A percentile compares a stretch with the other conserved stretches of the same genome.
phyloP scores from a whole-genome alignment of 30 jellyfish, hydroid and myxozoan species.

The Cassiopea andromeda region DNA sequence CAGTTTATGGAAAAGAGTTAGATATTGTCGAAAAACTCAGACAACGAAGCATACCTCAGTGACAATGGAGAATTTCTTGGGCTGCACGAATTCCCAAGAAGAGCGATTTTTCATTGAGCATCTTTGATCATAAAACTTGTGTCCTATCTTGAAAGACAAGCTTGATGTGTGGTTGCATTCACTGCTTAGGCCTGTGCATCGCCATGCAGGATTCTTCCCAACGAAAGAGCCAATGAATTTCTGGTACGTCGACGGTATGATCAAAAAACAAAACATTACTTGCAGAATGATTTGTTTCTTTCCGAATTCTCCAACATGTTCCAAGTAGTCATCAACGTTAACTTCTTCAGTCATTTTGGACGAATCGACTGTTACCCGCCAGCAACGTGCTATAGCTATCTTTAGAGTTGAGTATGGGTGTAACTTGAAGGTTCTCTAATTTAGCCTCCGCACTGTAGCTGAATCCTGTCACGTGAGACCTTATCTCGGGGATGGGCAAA shows the following conservation, averaged over 20 bases:
- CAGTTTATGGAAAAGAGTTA: too few relatives aligned
- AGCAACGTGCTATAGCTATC: background rate
- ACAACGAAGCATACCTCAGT: constrained; percentile 68
- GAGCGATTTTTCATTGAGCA: constrained; percentile 67
- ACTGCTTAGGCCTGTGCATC: constrained; percentile 31
- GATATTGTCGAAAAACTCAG: background rate
- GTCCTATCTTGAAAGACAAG: constrained; percentile 18
- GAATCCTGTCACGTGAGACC: too few relatives aligned
- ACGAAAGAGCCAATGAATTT: constrained; percentile 60
- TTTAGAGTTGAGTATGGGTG: background rate
- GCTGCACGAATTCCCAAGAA: constrained; percentile 71
- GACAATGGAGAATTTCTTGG: constrained; percentile 63
- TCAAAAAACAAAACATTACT: constrained; percentile 46
- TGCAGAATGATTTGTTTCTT: constrained; percentile 29
- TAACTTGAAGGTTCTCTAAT: background rate
- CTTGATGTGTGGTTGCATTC: constrained; percentile 67
- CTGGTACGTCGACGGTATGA: constrained; percentile 69
- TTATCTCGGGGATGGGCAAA: too few relatives aligned
- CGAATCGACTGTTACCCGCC: background rate
- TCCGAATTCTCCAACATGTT: constrained; percentile 70
- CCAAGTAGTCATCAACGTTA: constrained; percentile 60
- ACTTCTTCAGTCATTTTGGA: background rate
- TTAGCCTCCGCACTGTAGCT: too few relatives aligned
- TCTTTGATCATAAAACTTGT: constrained; percentile 41
- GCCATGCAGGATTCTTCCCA: constrained; percentile 72